Evolutionary conservation across 30 jellyfish, hydroid and myxozoan species (phyloP).

Genomic region (Hydractinia symbiolongicarpus): DNA sequence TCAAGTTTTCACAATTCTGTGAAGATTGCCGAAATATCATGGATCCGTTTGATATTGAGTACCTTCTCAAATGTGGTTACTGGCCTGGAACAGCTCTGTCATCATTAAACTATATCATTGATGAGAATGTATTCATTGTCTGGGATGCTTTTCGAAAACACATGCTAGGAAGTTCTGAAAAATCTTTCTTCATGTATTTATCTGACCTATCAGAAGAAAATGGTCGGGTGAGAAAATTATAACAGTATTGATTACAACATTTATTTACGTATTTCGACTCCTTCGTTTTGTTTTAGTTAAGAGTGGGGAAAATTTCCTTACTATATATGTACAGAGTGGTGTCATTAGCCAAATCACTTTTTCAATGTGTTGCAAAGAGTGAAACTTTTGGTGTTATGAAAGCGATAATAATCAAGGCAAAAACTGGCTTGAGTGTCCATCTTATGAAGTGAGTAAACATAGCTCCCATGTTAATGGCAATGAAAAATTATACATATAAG

Average conservation of each 20-base stretch:
- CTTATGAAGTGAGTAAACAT: constrained; percentile 34
- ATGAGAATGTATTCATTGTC: constrained; percentile 19
- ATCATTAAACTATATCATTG: neutral
- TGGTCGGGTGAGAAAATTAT: constrained; percentile 11
- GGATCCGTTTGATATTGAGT: constrained; percentile 19
- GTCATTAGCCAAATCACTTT: constrained; percentile 16
- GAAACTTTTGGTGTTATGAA: constrained; percentile 17
- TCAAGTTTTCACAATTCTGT: constrained; percentile 11
- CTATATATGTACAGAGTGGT: neutral
- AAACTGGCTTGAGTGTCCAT: constrained; percentile 30
- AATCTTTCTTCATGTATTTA: constrained; percentile 18
- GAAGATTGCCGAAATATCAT: constrained; percentile 15
- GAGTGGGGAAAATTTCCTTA: too few species aligned
- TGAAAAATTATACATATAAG: constrained; percentile 16
- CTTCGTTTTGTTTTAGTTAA: too few species aligned
- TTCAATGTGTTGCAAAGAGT: constrained; percentile 40
- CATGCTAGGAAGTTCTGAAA: constrained; percentile 46
- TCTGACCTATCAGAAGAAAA: constrained; percentile 13
- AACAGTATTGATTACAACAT: neutral
- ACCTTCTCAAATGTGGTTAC: constrained; percentile 24
- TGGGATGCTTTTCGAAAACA: constrained; percentile 21
- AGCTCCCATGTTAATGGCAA: constrained; percentile 39
- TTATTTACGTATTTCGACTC: too few species aligned
- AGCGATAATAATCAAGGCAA: constrained; percentile 22
- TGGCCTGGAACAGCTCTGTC: constrained; percentile 34